Evolutionary conservation across 2,797 vertebrate species (phyloP).

Genomic region (Glossophaga mutica): DNA sequence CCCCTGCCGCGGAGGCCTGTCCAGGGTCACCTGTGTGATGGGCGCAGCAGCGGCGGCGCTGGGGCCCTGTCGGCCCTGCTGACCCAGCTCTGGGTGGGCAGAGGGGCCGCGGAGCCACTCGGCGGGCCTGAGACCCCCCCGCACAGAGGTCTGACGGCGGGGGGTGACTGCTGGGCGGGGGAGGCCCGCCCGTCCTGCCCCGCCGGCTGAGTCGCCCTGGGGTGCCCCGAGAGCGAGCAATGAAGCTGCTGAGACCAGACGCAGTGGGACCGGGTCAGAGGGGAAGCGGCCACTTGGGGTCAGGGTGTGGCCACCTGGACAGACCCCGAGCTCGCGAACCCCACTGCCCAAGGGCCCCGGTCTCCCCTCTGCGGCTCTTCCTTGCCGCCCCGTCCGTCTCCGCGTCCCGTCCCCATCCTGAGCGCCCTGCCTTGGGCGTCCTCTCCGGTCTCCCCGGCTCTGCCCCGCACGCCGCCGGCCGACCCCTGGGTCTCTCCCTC

Average conservation of each 20-base stretch:
- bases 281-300: not conserved
- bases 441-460: too few species aligned
- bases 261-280: too few species aligned
- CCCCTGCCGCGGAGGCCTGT: not conserved
- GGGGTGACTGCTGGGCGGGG: not conserved
- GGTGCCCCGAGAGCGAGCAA: not conserved
- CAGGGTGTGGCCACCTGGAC: not conserved
- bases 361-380: not conserved
- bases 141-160: not conserved
- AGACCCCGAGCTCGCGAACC: not conserved
- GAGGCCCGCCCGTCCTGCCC: not conserved
- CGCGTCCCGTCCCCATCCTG: not conserved
- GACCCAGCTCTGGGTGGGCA: rapidly evolving
- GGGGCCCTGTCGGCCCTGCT: not conserved
- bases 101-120: not conserved
- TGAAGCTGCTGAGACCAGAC: not conserved
- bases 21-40: not conserved
- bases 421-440: not conserved
- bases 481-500: too few species aligned
- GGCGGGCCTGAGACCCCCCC: not conserved
- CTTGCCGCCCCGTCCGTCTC: not conserved
- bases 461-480: not conserved
- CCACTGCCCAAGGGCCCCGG: not conserved
- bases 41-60: not conserved
- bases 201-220: not conserved